Evolutionary conservation across 1,140 invertebrate genomes (phyloP).

Genomic region (Tetraneura akinire): DNA sequence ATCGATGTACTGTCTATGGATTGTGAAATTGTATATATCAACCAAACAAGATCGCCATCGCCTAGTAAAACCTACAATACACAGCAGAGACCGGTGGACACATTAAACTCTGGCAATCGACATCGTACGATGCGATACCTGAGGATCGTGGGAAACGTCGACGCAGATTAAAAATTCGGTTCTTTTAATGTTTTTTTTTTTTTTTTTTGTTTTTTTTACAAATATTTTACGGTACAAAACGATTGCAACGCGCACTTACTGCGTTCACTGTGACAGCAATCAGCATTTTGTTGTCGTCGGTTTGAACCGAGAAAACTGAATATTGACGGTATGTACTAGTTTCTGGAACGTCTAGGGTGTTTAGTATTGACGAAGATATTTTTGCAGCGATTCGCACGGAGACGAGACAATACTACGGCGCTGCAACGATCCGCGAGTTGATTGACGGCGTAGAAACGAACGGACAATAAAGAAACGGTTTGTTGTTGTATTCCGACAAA

Average conservation of each 20-base stretch:
- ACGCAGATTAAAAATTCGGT: background rate
- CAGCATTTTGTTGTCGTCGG: background rate
- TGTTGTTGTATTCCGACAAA: no score
- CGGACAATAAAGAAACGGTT: no score
- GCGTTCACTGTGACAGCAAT: background rate
- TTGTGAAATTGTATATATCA: constrained; percentile 9
- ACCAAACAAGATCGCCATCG: background rate
- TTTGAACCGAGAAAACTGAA: no score
- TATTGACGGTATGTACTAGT: no score
- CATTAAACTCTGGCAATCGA: background rate
- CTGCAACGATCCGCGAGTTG: no score
- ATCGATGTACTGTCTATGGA: background rate
- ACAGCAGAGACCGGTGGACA: background rate
- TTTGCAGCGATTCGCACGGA: no score
- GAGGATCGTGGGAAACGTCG: background rate
- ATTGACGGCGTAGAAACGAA: no score
- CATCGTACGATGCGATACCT: background rate
- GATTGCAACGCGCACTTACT: constrained; percentile 28
- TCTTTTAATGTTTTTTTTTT: no score
- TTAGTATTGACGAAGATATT: no score
- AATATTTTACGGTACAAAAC: background rate
- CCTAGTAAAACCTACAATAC: background rate
- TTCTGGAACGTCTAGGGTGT: no score
- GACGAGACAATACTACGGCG: no score
- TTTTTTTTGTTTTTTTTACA: no score